Base-by-base conservation (phyloP, 2,888 invertebrate species). In the Apotomis turbidana region DNA sequence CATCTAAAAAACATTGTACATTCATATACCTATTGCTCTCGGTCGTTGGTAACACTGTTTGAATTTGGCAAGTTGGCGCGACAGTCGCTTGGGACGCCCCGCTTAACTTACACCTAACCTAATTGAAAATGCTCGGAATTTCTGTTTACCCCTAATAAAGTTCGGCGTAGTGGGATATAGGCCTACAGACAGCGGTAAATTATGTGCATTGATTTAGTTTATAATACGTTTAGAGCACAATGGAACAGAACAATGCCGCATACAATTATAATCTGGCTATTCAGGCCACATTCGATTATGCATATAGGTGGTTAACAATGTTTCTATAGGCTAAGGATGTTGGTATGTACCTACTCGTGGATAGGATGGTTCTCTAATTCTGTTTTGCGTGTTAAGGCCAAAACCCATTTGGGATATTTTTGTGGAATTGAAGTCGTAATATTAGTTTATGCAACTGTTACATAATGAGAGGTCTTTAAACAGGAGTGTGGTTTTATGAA, bases 111-210 rank as follows among this genome's bases (percentile, higher is more conserved):
- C 70, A 52, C 59, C 68, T 79, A 82, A 81, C 82, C 80, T 87
- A 87, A 88, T 88, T 87, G 88, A 88, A 87, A 86, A 88, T 87
- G 81, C 83, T 85, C 81, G 77, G 80, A 86, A 86, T 87, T 85
- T 85, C 84, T 84, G 84, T 82, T 80, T 76, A 76, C 73, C 74
- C 76, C 76, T 68, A 64, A 71, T 71, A 71, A 70, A 71, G 49
- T 66, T 74, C 0, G 36, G 68, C 36, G 68, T 57, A 58, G 15
- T 13, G 73, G 73, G 73, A 73, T 3, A 41, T 58, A 3, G 12
- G 38, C n/a, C 36, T 57, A 55, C 8, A 27, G 13, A 57, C 36
- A 9, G 15, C 27, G 12, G 57, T 36, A 38, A 58, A n/a, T 38
- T 49, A 49, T 49, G 38, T 58, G 36, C 38, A 58, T 58, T 58